phyloP scores from a whole-genome alignment of 2,888 invertebrate species.

The Lithophane leautieri region DNA sequence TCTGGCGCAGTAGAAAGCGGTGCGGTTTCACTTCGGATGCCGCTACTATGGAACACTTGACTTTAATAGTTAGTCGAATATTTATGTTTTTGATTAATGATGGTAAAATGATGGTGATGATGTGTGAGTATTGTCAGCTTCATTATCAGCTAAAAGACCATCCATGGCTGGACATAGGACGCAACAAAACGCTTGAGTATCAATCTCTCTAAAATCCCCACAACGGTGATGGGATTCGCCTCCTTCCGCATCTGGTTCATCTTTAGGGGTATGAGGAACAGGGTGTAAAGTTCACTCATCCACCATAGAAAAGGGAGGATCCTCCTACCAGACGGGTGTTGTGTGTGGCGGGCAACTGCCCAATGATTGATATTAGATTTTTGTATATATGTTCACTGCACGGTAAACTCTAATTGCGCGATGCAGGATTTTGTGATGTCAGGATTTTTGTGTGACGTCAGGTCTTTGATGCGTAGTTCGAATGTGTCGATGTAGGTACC shows the following conservation, averaged over 20 bases:
- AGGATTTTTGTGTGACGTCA: too few species aligned
- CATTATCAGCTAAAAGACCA: neutral
- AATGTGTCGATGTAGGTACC: too few species aligned
- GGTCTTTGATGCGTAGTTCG: too few species aligned
- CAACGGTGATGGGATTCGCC: neutral
- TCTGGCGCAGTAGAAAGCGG: conserved; percentile 75
- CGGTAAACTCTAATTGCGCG: too few species aligned
- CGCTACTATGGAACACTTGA: conserved; percentile 50
- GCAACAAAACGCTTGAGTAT: neutral
- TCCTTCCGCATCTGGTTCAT: neutral
- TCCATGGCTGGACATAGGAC: neutral
- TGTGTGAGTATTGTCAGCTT: neutral
- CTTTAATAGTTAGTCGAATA: neutral
- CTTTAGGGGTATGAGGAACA: too few species aligned
- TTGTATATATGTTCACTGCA: too few species aligned
- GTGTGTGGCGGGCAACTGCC: too few species aligned
- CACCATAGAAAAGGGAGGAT: too few species aligned
- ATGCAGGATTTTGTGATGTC: too few species aligned
- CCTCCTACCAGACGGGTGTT: too few species aligned
- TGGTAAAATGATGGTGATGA: neutral
- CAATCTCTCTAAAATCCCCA: neutral
- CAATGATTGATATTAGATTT: too few species aligned
- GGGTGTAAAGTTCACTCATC: too few species aligned
- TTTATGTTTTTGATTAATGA: neutral
- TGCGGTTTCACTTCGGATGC: conserved; percentile 73